A percentile compares a stretch with the other conserved stretches of the same genome.
Evolutionary conservation across 2,113 vertebrate genomes (phyloP).

Genomic region (Ptilorrhoa leucosticta): DNA sequence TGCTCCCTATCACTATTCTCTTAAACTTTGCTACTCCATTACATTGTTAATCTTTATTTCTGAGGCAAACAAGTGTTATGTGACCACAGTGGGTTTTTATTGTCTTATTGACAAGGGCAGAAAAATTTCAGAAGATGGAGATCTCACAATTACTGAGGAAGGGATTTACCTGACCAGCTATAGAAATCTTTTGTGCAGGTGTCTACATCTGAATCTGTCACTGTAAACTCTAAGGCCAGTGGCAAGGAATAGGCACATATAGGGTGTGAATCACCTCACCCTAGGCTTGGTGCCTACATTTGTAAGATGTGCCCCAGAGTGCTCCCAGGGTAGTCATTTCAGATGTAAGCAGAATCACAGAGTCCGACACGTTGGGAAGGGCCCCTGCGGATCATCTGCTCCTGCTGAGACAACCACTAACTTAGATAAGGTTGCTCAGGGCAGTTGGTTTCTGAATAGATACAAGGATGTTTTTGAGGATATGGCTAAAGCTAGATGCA

Average conservation of each 20-base stretch:
- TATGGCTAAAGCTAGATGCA: neutral
- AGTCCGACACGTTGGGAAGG: neutral
- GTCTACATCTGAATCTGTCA: neutral
- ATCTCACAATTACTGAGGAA: neutral
- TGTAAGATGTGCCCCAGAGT: neutral
- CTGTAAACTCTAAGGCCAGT: neutral
- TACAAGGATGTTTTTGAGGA: neutral
- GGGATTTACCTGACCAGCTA: neutral
- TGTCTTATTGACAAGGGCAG: neutral
- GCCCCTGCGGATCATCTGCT: neutral
- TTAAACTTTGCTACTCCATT: neutral
- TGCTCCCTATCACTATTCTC: neutral
- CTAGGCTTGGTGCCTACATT: neutral
- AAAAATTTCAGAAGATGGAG: neutral
- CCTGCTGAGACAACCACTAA: neutral
- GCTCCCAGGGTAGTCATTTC: accelerated
- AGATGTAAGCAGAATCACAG: neutral
- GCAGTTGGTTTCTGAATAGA: neutral
- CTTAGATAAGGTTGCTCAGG: neutral
- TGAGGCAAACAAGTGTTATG: neutral
- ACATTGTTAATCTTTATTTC: neutral
- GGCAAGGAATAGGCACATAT: neutral
- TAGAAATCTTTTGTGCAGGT: neutral
- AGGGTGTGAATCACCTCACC: neutral
- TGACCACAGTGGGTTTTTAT: neutral